Evolutionary conservation across 2,888 invertebrate genomes (phyloP), one percentile per base, ranked within the genome.

Genomic region (Dasysyrphus albostriatus): DNA sequence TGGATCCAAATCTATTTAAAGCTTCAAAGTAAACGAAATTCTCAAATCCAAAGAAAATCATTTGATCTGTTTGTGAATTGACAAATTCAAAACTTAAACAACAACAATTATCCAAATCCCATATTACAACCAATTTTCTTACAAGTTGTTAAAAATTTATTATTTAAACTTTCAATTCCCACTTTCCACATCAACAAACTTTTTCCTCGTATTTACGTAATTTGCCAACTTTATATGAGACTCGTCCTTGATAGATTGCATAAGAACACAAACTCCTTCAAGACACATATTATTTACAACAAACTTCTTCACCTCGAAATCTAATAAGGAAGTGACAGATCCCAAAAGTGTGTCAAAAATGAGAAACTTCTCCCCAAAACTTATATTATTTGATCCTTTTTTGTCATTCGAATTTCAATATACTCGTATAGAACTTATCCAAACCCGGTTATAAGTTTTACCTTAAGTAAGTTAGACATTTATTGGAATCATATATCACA

Each of bases 401-500:
- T 67, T 51, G 2, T 32, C 9, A 49, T 24, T 54, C 54, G n/a
- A 29, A 39, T 39, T 69, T 54, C 69, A 54, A 61, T 59, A 39
- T 6, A 9, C 24, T 24, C 24, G 24, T 34, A 56, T n/a, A 14
- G 9, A 24, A 24, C 24, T 3, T 2, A 24, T 3, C 24, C 19
- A 7, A 42, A 54, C n/a, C 54, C 12, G 54, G 61, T 42, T 39
- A 61, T 65, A 79, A 73, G 34, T 73, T 79, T 47, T 14, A 47
- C 61, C 39, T 51, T 70, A 70, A 70, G 54, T 34, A 61, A 63
- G 37, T 70, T 63, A 58, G 73, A 73, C 58, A 47, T 80, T 74
- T 74, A 80, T 80, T 74, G 65, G 63, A 78, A 63, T 56, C 59
- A 54, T 42, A 80, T 74, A 67, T 74, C 42, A 65, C 49, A 39